phyloP scores from a whole-genome alignment of 2,888 invertebrate genomes.

The Graphium colonna region DNA sequence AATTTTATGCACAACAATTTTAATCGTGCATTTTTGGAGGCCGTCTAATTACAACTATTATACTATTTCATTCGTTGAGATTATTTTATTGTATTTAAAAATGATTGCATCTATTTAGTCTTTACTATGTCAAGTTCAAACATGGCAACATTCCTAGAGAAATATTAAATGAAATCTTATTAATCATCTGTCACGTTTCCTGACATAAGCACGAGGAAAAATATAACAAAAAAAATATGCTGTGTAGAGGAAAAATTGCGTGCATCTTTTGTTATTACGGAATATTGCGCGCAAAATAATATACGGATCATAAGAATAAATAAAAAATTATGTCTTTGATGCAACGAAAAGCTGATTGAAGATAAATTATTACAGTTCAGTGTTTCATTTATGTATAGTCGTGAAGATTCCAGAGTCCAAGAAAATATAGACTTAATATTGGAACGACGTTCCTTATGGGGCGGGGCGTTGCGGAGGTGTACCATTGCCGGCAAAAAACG shows the following conservation, averaged over 20 bases:
- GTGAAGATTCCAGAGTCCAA: no score
- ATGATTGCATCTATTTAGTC: background rate
- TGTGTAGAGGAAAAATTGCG: background rate
- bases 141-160: background rate
- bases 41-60: constrained; percentile 25
- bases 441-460: no score
- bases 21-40: constrained; percentile 38
- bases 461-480: no score
- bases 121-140: constrained; percentile 6
- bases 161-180: background rate
- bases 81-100: background rate
- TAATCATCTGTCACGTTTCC: background rate
- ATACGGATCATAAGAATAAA: background rate
- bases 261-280: background rate
- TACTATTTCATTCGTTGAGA: background rate
- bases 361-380: constrained; percentile 1
- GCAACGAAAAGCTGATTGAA: background rate
- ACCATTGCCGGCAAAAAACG: no score
- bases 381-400: background rate
- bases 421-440: no score
- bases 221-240: background rate
- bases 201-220: background rate
- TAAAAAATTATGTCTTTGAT: background rate
- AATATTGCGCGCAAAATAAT: background rate
- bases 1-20: constrained; percentile 30